These are phyloP conservation scores for Sebastes trivittatus DNA, from an alignment of 2,797 vertebrate genomes.

Conservation along the genomic window DNA sequence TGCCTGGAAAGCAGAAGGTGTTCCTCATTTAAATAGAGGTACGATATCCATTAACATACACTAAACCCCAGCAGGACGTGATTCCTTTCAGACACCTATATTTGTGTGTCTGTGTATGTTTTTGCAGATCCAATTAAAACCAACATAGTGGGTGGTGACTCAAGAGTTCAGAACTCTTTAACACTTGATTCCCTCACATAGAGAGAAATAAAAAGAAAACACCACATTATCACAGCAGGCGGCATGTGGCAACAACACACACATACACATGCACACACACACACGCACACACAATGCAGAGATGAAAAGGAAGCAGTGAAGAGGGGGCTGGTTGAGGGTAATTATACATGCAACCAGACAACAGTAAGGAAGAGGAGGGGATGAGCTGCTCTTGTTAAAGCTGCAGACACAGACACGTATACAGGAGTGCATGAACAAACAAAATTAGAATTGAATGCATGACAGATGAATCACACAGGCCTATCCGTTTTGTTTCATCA, in stretches of 20 bases:
- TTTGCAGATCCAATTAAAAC: constrained; percentile 68
- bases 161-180: constrained; percentile 76
- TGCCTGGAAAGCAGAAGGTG: constrained; percentile 13
- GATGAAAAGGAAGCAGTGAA: constrained; percentile 66
- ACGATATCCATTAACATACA: constrained; percentile 28
- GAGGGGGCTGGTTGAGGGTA: constrained; percentile 62
- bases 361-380: constrained; percentile 52
- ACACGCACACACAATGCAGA: constrained; percentile 21
- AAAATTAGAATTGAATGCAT: not conserved
- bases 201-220: constrained; percentile 73
- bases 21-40: constrained; percentile 42
- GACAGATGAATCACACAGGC: constrained; percentile 9
- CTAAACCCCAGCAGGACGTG: constrained; percentile 29
- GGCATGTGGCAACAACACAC: constrained; percentile 47
- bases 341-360: constrained; percentile 70
- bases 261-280: constrained; percentile 17
- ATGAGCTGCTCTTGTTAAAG: constrained; percentile 50
- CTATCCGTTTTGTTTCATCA: not conserved
- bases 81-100: constrained; percentile 26
- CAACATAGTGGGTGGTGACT: constrained; percentile 67
- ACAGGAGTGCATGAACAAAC: constrained; percentile 20
- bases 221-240: constrained; percentile 78
- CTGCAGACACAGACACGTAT: constrained; percentile 30
- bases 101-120: constrained; percentile 50
- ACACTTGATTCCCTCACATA: constrained; percentile 69